A percentile compares a stretch with the other conserved stretches of the same genome.
These are phyloP conservation scores for Gymnoscopelus microlampas DNA, from an alignment of 2,797 vertebrate species.

Conservation along the genomic window DNA sequence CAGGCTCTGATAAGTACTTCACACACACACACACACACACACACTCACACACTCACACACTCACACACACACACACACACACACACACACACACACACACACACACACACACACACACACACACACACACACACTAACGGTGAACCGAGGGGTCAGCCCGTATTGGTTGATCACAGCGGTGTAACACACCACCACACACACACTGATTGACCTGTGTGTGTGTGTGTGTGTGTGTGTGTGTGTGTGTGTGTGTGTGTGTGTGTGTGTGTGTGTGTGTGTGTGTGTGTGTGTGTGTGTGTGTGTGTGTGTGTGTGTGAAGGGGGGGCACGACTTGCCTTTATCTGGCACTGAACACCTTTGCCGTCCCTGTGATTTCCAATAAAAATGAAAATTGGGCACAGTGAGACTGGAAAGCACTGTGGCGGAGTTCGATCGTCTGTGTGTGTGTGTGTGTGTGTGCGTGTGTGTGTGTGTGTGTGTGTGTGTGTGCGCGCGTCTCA, in stretches of 20 bases:
- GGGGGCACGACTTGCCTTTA: conserved; percentile 72
- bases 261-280: too few relatives aligned
- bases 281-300: too few relatives aligned
- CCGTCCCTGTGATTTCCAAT: conserved; percentile 79
- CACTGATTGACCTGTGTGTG: conserved; percentile 56
- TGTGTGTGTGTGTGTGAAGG: too few relatives aligned
- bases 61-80: conserved; percentile 50
- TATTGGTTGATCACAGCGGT: conserved; percentile 66
- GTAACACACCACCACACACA: conserved; percentile 54
- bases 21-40: conserved; percentile 35
- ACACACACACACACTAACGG: conserved; percentile 30
- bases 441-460: background rate
- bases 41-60: conserved; percentile 43
- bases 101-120: conserved; percentile 51
- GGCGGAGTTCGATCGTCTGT: conserved; percentile 4
- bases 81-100: conserved; percentile 51
- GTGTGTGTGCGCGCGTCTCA: conserved; percentile 50
- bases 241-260: too few relatives aligned
- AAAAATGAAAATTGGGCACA: conserved; percentile 77
- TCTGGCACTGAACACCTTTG: conserved; percentile 82
- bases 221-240: too few relatives aligned
- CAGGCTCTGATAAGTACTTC: conserved; percentile 70
- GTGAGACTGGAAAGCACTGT: conserved; percentile 55
- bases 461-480: conserved; percentile 1
- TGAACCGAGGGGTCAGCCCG: conserved; percentile 56